These are phyloP conservation scores for Mythimna ferrago DNA, from an alignment of 2,888 invertebrate species.

Conservation along the genomic window DNA sequence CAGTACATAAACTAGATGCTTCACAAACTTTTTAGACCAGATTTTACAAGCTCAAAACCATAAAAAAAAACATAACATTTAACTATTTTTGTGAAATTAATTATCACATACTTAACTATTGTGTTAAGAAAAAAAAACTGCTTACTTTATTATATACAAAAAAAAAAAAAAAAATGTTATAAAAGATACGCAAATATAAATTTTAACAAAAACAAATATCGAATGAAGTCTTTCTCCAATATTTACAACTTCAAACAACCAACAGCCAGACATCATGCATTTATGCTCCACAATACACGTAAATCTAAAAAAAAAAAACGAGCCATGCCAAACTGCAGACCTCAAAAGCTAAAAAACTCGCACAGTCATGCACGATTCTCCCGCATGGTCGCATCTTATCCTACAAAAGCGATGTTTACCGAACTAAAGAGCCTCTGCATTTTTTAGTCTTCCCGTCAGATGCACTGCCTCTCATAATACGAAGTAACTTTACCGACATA, in stretches of 20 bases:
- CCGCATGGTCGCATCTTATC: conserved; percentile 70
- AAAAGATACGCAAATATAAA: too few relatives aligned
- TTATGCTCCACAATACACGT: background rate
- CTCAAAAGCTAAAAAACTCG: conserved; percentile 40
- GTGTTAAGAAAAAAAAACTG: too few relatives aligned
- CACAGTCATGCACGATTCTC: conserved; percentile 37
- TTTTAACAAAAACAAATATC: too few relatives aligned
- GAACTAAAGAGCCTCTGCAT: conserved; percentile 87
- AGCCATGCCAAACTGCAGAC: conserved; percentile 12
- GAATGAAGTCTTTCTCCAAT: too few relatives aligned
- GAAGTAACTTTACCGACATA: conserved; percentile 20
- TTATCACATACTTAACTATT: too few relatives aligned
- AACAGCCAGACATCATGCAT: background rate
- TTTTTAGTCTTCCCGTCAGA: conserved; percentile 78
- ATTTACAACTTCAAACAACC: background rate
- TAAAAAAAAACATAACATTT: too few relatives aligned
- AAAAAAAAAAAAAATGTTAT: too few relatives aligned
- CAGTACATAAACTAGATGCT: too few relatives aligned
- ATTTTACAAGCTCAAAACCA: too few relatives aligned
- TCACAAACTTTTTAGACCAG: too few relatives aligned
- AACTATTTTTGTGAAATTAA: too few relatives aligned
- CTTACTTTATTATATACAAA: too few relatives aligned
- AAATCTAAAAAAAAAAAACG: conserved; percentile 1
- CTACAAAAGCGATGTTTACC: conserved; percentile 85
- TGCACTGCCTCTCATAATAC: conserved; percentile 64